A percentile compares a stretch with the other conserved stretches of the same genome.
Evolutionary conservation across 2,888 invertebrate species (phyloP).

Genomic region (Leucoptera coffeella): DNA sequence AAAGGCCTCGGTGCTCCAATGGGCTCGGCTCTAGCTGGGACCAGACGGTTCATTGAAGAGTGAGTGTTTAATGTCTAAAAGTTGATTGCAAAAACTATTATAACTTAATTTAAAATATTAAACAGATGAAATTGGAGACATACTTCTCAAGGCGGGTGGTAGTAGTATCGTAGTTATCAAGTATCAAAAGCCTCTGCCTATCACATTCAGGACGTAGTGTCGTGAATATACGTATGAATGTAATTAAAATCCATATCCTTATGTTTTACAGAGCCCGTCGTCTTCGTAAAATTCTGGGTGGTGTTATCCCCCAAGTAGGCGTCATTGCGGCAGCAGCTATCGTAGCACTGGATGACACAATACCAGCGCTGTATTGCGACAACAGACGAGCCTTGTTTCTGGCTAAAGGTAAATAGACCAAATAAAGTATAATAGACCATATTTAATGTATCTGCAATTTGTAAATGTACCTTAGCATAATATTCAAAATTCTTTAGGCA

Average conservation of each 20-base stretch:
- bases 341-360: slow-evolving; percentile 64
- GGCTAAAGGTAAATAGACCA: slow-evolving; percentile 51
- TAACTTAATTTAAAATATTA: not conserved
- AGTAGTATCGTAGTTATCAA: too few species aligned
- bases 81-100: not conserved
- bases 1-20: slow-evolving; percentile 79
- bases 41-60: slow-evolving; percentile 57
- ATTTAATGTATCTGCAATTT: not conserved
- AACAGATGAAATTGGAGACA: too few species aligned
- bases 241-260: too few species aligned
- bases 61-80: slow-evolving; percentile 17
- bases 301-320: slow-evolving; percentile 81
- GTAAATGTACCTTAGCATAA: too few species aligned
- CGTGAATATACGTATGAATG: too few species aligned
- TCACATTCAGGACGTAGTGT: too few species aligned
- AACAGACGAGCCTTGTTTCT: slow-evolving; percentile 57
- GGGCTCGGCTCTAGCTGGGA: slow-evolving; percentile 72
- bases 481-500: too few species aligned
- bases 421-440: too few species aligned
- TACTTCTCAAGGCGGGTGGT: too few species aligned
- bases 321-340: slow-evolving; percentile 76
- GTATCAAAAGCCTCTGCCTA: too few species aligned
- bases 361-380: slow-evolving; percentile 61
- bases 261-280: slow-evolving; percentile 57
- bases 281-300: slow-evolving; percentile 74